Conservation (phyloP, 2,888 invertebrate species). For the Pseudococcus longispinus region DNA sequence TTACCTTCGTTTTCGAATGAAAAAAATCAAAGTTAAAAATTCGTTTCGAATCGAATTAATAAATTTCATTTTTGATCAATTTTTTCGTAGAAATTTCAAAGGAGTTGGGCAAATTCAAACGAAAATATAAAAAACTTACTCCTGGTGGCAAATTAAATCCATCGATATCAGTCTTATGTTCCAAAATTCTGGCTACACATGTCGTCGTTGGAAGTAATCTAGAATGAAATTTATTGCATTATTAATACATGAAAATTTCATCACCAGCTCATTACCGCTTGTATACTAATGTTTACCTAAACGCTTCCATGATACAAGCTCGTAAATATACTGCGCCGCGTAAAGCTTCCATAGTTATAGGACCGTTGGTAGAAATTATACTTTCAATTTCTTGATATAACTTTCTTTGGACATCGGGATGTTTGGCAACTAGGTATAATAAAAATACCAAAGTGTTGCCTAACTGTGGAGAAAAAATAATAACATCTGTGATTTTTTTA, state of each 20-base stretch:
- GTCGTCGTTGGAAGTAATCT: constrained; percentile 78
- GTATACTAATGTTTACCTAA: constrained; percentile 64
- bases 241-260: not conserved
- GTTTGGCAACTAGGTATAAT: constrained; percentile 75
- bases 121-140: constrained; percentile 64
- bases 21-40: no score
- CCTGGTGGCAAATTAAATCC: constrained; percentile 76
- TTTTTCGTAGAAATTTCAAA: not conserved
- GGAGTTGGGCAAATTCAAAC: not conserved
- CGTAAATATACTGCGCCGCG: constrained; percentile 75
- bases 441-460: constrained; percentile 83
- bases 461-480: constrained; percentile 68
- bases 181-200: constrained; percentile 78
- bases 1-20: no score
- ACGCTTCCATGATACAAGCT: constrained; percentile 81
- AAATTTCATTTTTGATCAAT: not conserved
- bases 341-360: constrained; percentile 69
- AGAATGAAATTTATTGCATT: constrained; percentile 57
- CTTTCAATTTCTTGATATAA: constrained; percentile 72
- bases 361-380: constrained; percentile 67
- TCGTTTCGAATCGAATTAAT: not conserved
- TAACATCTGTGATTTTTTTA: not conserved
- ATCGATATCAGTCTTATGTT: constrained; percentile 72
- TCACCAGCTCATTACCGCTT: not conserved
- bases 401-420: constrained; percentile 72